Base-by-base conservation (phyloP, 2,888 invertebrate species). In the Tanaodytes sp. region DNA sequence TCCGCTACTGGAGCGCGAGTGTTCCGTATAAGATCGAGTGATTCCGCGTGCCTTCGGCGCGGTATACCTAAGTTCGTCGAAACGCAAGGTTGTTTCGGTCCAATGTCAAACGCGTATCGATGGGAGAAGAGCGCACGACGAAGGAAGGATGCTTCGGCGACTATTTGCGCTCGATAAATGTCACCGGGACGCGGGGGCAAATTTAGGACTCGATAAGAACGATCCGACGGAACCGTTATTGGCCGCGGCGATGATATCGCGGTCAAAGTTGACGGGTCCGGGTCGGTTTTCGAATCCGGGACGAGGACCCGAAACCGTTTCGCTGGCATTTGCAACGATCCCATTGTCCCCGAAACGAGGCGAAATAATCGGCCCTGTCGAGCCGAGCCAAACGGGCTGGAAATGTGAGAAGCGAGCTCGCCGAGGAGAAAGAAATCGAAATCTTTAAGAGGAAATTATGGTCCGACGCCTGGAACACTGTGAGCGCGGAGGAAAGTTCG, bases 51-150 rank as follows among this genome's bases (percentile, higher is more conserved):
- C 39, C 57, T 67, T 67, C 67, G 61, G 55, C 49, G 5, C 51
- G 57, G 39, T 59, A 57, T 62, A 62, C 55, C 67, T 67, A 67
- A 67, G 61, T 57, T 61, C 66, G 66, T 61, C 66, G 61, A 67
- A 67, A 67, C 55, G 61, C 66, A 61, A 67, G 66, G 66, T 67
- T 67, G 66, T 55, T 59, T 67, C 61, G 55, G 61, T 67, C 59
- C 66, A 67, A 67, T 67, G 66, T 67, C 66, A 67, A 67, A 37
- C 49, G 61, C 55, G 45, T 59, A 66, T 61, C 55, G 55, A 61
- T 67, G 51, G 66, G 46, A 65, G 59, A 54, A 48, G 54, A 66
- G 37, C 49, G 37, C 46, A 39, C 54, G 49, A 23, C 23, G 23
- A 23, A 4, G 23, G 23, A 54, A 66, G 54, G 45, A 65, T 57